Base-by-base conservation (phyloP, 2,797 vertebrate species). In the Meriones psammophilus region DNA sequence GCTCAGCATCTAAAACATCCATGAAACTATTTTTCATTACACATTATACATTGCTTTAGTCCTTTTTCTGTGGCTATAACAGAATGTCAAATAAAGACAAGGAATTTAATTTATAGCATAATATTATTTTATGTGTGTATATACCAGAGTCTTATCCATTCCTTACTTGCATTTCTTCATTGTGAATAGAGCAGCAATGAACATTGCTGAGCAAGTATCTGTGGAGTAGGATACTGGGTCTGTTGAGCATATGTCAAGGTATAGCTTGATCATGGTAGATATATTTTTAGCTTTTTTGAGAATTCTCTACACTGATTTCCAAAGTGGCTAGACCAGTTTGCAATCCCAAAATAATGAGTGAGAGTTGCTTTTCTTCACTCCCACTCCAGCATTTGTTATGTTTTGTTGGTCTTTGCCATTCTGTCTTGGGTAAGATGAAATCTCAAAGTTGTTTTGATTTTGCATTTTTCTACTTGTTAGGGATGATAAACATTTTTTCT, bases 11-110 rank as follows among this genome's bases (percentile, higher is more conserved):
- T 81, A 14, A 50, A 50, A 50, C 4, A 30, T 83, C 54, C 56
- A 3, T 28, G 73, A 84, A 88, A 81, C 24, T 74, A 71, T 58
- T 84, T 95, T 91, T 93, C 96, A 50, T 88, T 56, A 88, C 71
- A 33, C 39, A 42, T 93, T 60, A 36, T 80, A 68, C 22, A 62
- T 79, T 90, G 62, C 46, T 39, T 84, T 84, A 60, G 33, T 26
- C 13, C 39, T 54, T 66, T 77, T 78, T 36, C 42, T 77, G 81
- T n/a, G 68, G 17, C 26, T 30, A 39, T 76, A 77, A 77, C 17
- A 64, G 13, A 83, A 30, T 77, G 15, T 18, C 33, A 56, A 18
- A 86, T 74, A 24, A 54, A 86, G 20, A 81, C 33, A 24, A 17
- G 46, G 39, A 39, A 56, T 17, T 69, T 85, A 77, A 77, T 77